These are phyloP conservation scores for Propithecus deckenii DNA, from an alignment of 2,797 vertebrate genomes.

Conservation along the genomic window DNA sequence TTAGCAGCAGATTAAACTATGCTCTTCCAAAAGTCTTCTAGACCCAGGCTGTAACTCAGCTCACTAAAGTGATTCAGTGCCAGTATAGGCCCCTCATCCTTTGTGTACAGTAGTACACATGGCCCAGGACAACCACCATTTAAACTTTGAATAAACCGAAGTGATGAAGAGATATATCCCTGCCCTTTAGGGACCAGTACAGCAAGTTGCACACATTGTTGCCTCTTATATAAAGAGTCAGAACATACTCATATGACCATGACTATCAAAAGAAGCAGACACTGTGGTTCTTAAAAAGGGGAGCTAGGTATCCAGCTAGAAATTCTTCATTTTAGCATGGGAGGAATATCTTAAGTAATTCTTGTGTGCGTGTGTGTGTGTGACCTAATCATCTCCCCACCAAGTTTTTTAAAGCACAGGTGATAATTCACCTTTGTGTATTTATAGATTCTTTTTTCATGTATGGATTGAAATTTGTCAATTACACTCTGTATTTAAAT, in stretches of 20 bases:
- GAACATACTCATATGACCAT: not conserved
- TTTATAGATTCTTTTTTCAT: not conserved
- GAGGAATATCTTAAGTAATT: not conserved
- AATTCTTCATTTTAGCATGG: not conserved
- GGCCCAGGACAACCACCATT: not conserved
- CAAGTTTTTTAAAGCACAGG: not conserved
- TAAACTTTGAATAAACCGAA: not conserved
- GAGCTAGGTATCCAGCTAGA: not conserved
- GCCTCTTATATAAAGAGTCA: not conserved
- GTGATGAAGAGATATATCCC: too few species aligned
- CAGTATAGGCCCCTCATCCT: not conserved
- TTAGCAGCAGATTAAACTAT: not conserved
- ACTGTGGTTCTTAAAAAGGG: not conserved
- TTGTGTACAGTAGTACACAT: not conserved
- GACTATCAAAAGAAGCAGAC: not conserved
- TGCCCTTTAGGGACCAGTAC: not conserved
- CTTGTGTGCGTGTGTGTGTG: not conserved
- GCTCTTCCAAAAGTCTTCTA: not conserved
- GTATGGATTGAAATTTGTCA: not conserved
- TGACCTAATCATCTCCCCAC: not conserved
- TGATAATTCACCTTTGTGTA: not conserved
- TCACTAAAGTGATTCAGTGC: not conserved
- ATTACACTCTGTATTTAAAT: conserved; percentile 2
- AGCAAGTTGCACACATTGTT: not conserved
- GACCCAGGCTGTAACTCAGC: not conserved